Evolutionary conservation across 92 coral and sea anemone species (phyloP).

Genomic region (Desmophyllum pertusum): DNA sequence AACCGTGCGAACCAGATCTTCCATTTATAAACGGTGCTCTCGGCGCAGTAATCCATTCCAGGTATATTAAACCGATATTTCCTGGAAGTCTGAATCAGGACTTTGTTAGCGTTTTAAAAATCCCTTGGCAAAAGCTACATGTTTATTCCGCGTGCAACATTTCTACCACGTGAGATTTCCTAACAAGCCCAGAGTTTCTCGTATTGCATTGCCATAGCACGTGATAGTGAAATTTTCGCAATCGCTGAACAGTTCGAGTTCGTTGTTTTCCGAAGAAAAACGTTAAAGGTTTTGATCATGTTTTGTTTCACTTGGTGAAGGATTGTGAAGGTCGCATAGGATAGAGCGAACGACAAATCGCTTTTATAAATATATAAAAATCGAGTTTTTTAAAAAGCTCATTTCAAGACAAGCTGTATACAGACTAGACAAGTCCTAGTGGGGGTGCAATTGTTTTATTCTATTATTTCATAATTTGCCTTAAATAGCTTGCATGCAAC

Average conservation of each 20-base stretch:
- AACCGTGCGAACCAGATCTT: background rate
- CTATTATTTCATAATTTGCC: background rate
- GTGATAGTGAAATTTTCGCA: background rate
- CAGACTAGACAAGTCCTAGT: background rate
- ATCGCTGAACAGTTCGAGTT: background rate
- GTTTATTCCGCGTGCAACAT: background rate
- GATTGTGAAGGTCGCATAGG: background rate
- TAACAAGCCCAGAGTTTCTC: background rate
- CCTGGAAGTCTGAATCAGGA: background rate
- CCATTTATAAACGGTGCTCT: too few relatives aligned
- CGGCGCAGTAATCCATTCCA: background rate
- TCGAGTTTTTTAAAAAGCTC: too few relatives aligned
- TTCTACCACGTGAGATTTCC: too few relatives aligned
- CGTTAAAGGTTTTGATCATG: background rate
- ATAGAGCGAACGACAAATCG: too few relatives aligned
- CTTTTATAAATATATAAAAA: too few relatives aligned
- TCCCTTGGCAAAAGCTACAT: too few relatives aligned
- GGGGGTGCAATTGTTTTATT: too few relatives aligned
- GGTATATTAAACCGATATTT: background rate
- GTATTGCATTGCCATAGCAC: background rate
- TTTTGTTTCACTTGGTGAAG: background rate
- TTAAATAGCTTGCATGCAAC: too few relatives aligned
- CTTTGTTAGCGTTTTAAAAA: too few relatives aligned
- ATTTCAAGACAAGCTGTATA: background rate
- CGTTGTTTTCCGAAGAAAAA: background rate